Evolutionary conservation across 2,888 invertebrate species (phyloP).

Genomic region (Quadriops clusia): DNA sequence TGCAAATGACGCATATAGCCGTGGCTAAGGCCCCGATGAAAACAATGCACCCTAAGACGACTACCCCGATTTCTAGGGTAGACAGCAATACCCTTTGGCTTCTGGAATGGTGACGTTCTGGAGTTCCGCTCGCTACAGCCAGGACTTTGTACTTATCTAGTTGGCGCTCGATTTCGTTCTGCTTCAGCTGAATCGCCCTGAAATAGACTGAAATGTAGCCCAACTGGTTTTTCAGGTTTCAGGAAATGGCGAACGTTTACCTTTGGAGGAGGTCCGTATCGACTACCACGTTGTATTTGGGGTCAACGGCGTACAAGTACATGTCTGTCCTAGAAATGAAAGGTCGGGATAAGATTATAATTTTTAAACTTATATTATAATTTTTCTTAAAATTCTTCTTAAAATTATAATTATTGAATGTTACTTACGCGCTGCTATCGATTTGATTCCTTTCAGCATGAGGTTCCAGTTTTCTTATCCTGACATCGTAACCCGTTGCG

Average conservation of each 20-base stretch:
- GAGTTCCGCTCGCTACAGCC: conserved; percentile 43
- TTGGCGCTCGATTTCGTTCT: conserved; percentile 47
- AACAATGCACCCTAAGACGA: conserved; percentile 68
- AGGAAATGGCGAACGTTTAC: conserved; percentile 49
- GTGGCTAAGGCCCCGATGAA: conserved; percentile 71
- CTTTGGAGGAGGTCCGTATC: conserved; percentile 68
- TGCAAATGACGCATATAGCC: conserved; percentile 65
- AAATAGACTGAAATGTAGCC: conserved; percentile 15
- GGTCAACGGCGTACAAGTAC: conserved; percentile 77
- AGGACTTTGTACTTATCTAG: conserved; percentile 54
- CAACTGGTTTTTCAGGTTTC: not conserved
- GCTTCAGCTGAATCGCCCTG: conserved; percentile 52
- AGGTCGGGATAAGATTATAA: no score
- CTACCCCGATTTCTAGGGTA: conserved; percentile 67
- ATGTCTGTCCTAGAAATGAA: conserved; percentile 61
- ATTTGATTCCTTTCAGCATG: conserved; percentile 54
- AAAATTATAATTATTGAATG: no score
- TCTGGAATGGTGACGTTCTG: conserved; percentile 31
- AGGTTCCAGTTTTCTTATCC: conserved; percentile 66
- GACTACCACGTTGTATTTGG: conserved; percentile 65
- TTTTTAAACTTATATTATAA: no score
- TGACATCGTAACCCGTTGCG: conserved; percentile 65
- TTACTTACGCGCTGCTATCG: conserved; percentile 54
- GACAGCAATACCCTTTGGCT: conserved; percentile 42
- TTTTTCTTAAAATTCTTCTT: no score